A percentile compares a stretch with the other conserved stretches of the same genome.
Evolutionary conservation across 2,888 invertebrate species (phyloP).

Genomic region (Cordylochernes scorpioides): DNA sequence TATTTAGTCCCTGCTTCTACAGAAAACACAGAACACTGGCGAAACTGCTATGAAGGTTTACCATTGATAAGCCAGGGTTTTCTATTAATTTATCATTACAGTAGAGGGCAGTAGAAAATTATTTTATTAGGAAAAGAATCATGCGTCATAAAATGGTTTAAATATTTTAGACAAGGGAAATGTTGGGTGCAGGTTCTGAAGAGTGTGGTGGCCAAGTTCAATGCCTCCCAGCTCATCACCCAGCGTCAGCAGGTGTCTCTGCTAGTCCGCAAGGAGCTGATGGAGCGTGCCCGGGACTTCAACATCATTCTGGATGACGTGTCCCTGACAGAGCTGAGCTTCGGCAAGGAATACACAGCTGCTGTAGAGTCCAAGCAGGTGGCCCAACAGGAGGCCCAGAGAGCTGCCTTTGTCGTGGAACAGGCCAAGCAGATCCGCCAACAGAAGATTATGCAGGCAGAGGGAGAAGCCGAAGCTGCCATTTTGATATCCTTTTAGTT

Average conservation of each 20-base stretch:
- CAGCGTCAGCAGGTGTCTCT: slow-evolving; percentile 87
- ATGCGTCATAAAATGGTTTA: no score
- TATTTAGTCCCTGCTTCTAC: no score
- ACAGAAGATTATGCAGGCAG: slow-evolving; percentile 95
- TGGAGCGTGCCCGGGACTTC: slow-evolving; percentile 87
- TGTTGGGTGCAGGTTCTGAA: slow-evolving; percentile 51
- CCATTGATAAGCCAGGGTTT: no score
- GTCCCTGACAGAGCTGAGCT: slow-evolving; percentile 88
- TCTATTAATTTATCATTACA: no score
- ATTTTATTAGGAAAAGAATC: no score
- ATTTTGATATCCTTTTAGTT: slow-evolving; percentile 87
- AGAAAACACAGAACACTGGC: no score
- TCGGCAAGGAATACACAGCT: slow-evolving; percentile 93
- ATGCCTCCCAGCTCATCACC: slow-evolving; percentile 94
- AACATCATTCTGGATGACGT: slow-evolving; percentile 97
- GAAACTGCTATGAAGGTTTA: no score
- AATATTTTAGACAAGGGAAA: no score
- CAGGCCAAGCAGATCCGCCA: slow-evolving; percentile 88
- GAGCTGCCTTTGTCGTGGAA: slow-evolving; percentile 93
- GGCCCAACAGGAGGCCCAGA: slow-evolving; percentile 95
- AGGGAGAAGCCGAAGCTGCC: slow-evolving; percentile 97
- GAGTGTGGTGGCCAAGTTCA: slow-evolving; percentile 96
- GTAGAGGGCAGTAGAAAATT: no score
- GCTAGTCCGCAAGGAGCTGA: slow-evolving; percentile 63
- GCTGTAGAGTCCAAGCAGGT: slow-evolving; percentile 99